Base-by-base conservation (phyloP, 2,113 vertebrate genomes). In the Microtus oregoni region DNA sequence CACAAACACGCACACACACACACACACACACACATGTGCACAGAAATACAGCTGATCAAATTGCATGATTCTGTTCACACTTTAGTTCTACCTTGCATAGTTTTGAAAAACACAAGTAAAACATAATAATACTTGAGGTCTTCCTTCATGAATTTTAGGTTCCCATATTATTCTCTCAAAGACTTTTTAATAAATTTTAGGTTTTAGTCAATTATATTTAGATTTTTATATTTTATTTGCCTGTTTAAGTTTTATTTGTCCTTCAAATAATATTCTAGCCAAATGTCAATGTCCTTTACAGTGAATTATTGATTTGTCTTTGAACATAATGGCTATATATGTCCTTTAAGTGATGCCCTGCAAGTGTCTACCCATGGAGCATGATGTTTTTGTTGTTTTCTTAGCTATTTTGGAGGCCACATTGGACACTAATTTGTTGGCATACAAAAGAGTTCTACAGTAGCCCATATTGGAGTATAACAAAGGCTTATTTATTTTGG, bases 251-350 rank as follows among this genome's bases (percentile, higher is more conserved):
- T 76, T 17, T 58, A 79, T 91, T 89, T 82, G 28, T 83, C 78
- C 47, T 94, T 75, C 92, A 97, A 55, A 91, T 26, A 92, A 73
- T 41, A 77, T 92, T 73, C 52, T 35, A 92, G 5, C 44, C 79
- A 94, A 93, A 41, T 3, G 61, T 76, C 82, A 83, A 78, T 89
- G 47, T 55, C 26, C 44, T 92, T 95, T 85, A 52, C 63, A 52
- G 52, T 86, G 58, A 95, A 93, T 92, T 81, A 75, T 14, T 91
- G 55, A 94, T 94, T 76, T 90, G 17, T 38, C 81, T 89, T 81
- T 88, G 77, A 81, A 73, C 5, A 63, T 32, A 96, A 61, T 13
- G 11, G 24, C 75, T 79, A 44, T 58, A 58, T 58, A n/a, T 91
- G 19, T 67, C 20, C 24, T 83, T 89, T 79, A 79, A 90, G 5